Conservation (phyloP, 2,113 vertebrate species). For the Perca fluviatilis region DNA sequence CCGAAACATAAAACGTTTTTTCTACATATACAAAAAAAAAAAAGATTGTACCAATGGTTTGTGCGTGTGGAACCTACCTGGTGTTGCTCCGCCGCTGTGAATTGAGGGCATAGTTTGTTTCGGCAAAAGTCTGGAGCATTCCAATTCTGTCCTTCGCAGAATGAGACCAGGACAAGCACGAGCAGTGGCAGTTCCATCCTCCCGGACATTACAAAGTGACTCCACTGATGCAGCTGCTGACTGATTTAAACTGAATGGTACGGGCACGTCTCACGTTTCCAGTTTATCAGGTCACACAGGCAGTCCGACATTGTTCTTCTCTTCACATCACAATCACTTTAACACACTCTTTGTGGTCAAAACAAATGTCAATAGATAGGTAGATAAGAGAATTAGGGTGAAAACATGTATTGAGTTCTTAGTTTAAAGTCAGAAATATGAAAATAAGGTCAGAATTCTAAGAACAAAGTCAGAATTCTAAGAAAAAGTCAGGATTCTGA, state of each 20-base stretch:
- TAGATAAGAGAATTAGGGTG: no score
- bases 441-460: no score
- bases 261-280: background rate
- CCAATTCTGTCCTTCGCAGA: constrained; percentile 10
- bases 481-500: no score
- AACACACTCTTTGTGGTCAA: no score
- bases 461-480: no score
- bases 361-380: no score
- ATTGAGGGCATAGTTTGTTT: constrained; percentile 54
- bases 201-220: background rate
- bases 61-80: constrained; percentile 43
- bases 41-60: background rate
- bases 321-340: no score
- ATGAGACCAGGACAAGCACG: background rate
- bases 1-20: background rate
- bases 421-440: no score
- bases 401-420: no score
- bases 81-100: background rate
- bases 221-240: background rate
- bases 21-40: background rate
- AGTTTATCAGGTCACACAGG: constrained; percentile 9
- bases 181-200: constrained; percentile 23
- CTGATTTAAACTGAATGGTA: background rate
- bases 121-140: constrained; percentile 48
- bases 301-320: no score